phyloP scores from a whole-genome alignment of 2,888 invertebrate genomes.

The Plutella xylostella region DNA sequence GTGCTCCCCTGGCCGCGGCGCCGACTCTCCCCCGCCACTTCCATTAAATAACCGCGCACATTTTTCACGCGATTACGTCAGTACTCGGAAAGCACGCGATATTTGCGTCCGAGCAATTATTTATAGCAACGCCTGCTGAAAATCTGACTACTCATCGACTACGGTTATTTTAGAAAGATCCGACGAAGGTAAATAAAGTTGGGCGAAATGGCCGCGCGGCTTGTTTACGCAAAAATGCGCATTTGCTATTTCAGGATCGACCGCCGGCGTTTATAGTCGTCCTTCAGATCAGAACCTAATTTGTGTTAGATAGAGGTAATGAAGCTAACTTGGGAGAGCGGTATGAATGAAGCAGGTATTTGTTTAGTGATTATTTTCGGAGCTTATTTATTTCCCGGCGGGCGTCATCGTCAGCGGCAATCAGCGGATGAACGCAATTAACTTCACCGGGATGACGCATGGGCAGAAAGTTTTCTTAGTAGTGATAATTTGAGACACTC shows the following conservation, averaged over 20 bases:
- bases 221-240: constrained; percentile 39
- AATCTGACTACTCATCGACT: constrained; percentile 54
- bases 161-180: constrained; percentile 56
- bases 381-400: constrained; percentile 48
- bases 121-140: constrained; percentile 58
- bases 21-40: constrained; percentile 43
- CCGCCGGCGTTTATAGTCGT: constrained; percentile 38
- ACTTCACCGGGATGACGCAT: constrained; percentile 55
- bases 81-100: constrained; percentile 56
- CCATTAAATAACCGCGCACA: constrained; percentile 57
- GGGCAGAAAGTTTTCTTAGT: constrained; percentile 40
- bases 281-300: constrained; percentile 47
- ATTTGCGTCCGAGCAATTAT: constrained; percentile 60
- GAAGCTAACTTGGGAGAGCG: constrained; percentile 53
- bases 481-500: constrained; percentile 25
- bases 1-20: too few relatives aligned
- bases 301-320: too few relatives aligned
- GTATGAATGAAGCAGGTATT: constrained; percentile 45
- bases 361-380: constrained; percentile 51
- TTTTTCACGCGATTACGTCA: constrained; percentile 65
- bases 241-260: constrained; percentile 39
- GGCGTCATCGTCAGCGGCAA: constrained; percentile 49
- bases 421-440: constrained; percentile 60
- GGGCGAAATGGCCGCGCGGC: constrained; percentile 46
- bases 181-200: constrained; percentile 60